A percentile compares a stretch with the other conserved stretches of the same genome.
Evolutionary conservation across 2,797 vertebrate species (phyloP).

Genomic region (Nothura maculosa): DNA sequence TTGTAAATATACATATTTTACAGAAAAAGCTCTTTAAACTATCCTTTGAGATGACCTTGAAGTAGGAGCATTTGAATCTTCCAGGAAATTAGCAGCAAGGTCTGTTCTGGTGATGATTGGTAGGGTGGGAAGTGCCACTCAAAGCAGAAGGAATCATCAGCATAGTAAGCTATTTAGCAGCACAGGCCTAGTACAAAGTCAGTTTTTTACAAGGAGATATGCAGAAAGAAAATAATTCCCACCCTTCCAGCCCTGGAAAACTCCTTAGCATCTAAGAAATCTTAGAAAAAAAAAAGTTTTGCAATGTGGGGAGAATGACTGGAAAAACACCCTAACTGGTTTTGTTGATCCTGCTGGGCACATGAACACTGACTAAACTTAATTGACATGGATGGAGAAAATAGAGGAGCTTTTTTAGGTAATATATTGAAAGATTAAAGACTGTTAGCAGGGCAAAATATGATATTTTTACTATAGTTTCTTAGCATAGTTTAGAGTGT

Average conservation of each 20-base stretch:
- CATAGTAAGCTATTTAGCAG: conserved; percentile 80
- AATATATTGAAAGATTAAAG: background rate
- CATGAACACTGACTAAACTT: background rate
- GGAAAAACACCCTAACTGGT: background rate
- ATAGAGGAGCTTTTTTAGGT: background rate
- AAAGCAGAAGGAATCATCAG: conserved; percentile 79
- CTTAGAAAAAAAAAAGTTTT: background rate
- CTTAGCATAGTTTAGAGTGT: background rate
- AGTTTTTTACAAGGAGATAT: conserved; percentile 38
- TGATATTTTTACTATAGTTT: background rate
- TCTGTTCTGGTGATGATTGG: conserved; percentile 84
- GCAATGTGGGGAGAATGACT: background rate
- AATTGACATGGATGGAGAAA: conserved; percentile 7
- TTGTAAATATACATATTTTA: conserved; percentile 98
- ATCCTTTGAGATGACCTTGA: conserved; percentile 89
- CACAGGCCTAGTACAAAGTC: conserved; percentile 78
- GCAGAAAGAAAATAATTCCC: conserved; percentile 8
- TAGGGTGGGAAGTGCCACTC: conserved; percentile 86
- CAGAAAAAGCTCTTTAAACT: conserved; percentile 83
- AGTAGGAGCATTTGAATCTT: conserved; percentile 87
- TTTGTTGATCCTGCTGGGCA: background rate
- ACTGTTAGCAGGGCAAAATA: background rate
- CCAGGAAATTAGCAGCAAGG: conserved; percentile 86
- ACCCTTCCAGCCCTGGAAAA: background rate
- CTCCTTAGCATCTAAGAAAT: background rate